Conservation (phyloP, 2,888 invertebrate genomes). For the Raillietiella orientalis region DNA sequence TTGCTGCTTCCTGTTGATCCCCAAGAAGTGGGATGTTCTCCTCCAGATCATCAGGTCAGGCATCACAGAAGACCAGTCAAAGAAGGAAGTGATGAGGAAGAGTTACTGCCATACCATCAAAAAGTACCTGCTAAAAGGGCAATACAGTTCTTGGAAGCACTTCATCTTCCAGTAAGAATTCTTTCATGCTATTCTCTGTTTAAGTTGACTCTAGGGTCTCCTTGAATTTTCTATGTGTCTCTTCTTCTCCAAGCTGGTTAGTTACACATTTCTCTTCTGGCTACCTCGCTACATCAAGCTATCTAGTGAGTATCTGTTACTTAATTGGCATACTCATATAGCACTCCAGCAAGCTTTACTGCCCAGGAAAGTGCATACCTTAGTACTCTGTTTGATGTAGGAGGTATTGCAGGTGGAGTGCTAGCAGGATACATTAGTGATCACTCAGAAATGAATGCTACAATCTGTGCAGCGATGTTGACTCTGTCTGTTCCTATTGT, state of each 20-base stretch:
- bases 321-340: not conserved
- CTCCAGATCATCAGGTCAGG: conserved; percentile 9
- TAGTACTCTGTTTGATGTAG: conserved; percentile 16
- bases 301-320: conserved; percentile 27
- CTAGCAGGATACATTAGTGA: conserved; percentile 59
- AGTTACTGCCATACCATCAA: too few relatives aligned
- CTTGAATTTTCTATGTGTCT: conserved; percentile 67
- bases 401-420: conserved; percentile 58
- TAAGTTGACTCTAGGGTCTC: conserved; percentile 27
- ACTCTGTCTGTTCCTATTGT: conserved; percentile 48
- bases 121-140: too few relatives aligned
- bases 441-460: conserved; percentile 43
- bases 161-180: too few relatives aligned
- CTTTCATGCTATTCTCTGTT: too few relatives aligned
- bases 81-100: too few relatives aligned
- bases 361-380: conserved; percentile 11
- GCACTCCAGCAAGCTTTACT: conserved; percentile 5
- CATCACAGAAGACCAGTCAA: too few relatives aligned
- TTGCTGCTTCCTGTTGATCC: conserved; percentile 59
- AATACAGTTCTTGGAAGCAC: too few relatives aligned
- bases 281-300: conserved; percentile 57
- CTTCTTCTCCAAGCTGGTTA: conserved; percentile 84
- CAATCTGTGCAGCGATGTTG: conserved; percentile 56
- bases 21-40: conserved; percentile 27
- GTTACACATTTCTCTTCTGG: conserved; percentile 92